Base-by-base conservation (phyloP, 2,797 vertebrate genomes). In the Ctenochaetus hawaiiensis region DNA sequence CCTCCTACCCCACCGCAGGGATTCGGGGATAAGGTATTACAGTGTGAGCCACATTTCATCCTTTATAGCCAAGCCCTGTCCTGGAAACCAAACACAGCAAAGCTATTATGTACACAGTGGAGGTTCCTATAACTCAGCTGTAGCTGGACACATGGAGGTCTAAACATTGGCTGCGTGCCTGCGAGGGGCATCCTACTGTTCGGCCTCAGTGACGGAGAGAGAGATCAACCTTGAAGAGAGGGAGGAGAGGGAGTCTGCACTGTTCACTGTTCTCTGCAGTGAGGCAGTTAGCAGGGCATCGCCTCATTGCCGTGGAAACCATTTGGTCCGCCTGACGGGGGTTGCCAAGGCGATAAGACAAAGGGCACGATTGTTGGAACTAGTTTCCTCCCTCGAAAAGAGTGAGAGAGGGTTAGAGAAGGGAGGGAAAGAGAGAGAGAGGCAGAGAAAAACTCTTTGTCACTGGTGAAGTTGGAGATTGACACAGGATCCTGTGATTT, bases 281-380 rank as follows among this genome's bases (percentile, higher is more conserved):
- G 70, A 93, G 90, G 92, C 91, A 92, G 91, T 91, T 91, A 91
- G 94, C 83, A 83, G 91, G 94, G 94, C 94, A 93, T 95, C 90
- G 91, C 92, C 87, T 92, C 87, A 91, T 94, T 82, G 77, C 94
- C 77, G 75, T 93, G 91, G 94, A 80, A 95, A 95, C 94, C 91
- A 91, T 93, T 94, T 93, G 90, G 92, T 92, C 80, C 72, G 90
- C 89, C 91, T 93, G 92, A 94, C 88, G 80, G 75, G 83, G 87
- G 90, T 93, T 95, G 94, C 94, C 93, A 94, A 90, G 91, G 93
- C 82, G 57, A 92, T 85, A 83, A 92, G 92, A 96, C 95, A 96
- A 96, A 95, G 95, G 87, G 80, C 87, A 86, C 53, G 81, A 95
- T 96, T 96, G 94, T 95, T 93, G 90, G 85, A 83, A 87, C 88